Base-by-base conservation (phyloP, 1,140 invertebrate genomes). In the Steinernema khuongi region DNA sequence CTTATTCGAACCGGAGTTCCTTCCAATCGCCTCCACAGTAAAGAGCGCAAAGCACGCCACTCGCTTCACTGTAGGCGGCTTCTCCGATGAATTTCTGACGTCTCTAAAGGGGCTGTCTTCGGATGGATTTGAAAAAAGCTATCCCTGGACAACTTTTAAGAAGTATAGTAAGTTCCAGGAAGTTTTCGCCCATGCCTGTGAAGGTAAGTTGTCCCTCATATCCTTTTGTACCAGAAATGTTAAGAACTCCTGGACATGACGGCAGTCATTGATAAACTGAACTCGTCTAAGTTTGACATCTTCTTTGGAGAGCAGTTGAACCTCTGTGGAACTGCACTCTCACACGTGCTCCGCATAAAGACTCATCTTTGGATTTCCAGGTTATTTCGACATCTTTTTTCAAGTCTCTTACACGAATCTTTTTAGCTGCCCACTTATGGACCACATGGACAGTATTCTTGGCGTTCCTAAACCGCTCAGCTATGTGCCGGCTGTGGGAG, bases 291-390 rank as follows among this genome's bases (percentile, higher is more conserved):
- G 1, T 76, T 73, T 22, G 74, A 76, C 29, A 71, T 60, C 1
- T 73, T 74, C 44, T 76, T 76, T 18, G 70, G 50, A 1, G 74
- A 76, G 28, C 74, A 76, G 72, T 31, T 76, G 22, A 68, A 76
- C 36, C 44, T 76, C 19, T 76, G 74, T 50, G 74, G 74, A 19
- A 66, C 66, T 33, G 74, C 71, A 69, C 44, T 75, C 44, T 70
- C 70, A 4, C 60, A 74, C 18, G 71, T 32, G 29, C 50, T 76
- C 19, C 66, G 28, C 1, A 76, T 76, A 11, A 73, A 73, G 60
- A 72, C 71, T 18, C 68, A 71, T 29, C 28, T 73, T 74, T 73
- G 71, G 71, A 33, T 73, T 22, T 44, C 33, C 0, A 76, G 74
- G 72, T 11, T 19, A 18, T 50, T 70, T 22, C 19, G 44, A 22